Evolutionary conservation across 2,797 vertebrate genomes (phyloP).

Genomic region (Anolis apletophallus): DNA sequence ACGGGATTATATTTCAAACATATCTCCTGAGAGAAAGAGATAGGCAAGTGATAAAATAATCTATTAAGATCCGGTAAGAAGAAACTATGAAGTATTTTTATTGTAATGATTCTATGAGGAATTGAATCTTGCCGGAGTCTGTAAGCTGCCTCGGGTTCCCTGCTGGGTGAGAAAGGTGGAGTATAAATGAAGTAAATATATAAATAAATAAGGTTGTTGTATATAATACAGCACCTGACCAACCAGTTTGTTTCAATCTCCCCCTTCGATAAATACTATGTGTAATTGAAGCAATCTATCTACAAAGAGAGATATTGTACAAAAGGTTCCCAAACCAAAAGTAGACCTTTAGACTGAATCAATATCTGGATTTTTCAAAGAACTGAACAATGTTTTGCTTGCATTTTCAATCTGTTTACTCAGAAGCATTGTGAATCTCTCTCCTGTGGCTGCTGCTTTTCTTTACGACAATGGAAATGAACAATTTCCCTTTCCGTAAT

Average conservation of each 20-base stretch:
- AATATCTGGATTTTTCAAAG: constrained; percentile 37
- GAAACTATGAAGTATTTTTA: neutral
- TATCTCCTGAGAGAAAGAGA: neutral
- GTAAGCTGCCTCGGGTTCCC: too few species aligned
- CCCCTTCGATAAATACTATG: neutral
- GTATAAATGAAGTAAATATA: too few species aligned
- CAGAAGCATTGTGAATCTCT: constrained; percentile 23
- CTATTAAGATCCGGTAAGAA: neutral
- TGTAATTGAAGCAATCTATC: neutral
- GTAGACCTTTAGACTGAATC: neutral
- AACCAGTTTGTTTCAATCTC: too few species aligned
- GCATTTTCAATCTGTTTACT: constrained; percentile 55
- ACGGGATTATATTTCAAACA: neutral
- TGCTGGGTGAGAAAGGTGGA: too few species aligned
- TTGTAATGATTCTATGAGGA: too few species aligned
- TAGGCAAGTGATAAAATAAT: constrained; percentile 5
- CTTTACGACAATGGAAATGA: constrained; percentile 68
- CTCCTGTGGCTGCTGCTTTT: constrained; percentile 58
- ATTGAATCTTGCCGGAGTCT: too few species aligned
- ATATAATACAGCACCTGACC: too few species aligned
- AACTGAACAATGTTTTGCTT: constrained; percentile 23
- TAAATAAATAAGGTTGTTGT: too few species aligned
- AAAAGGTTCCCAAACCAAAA: neutral
- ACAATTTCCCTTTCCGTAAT: constrained; percentile 20
- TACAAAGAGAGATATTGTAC: constrained; percentile 30